Evolutionary conservation across 2,113 vertebrate genomes (phyloP).

Genomic region (Rhea americana): DNA sequence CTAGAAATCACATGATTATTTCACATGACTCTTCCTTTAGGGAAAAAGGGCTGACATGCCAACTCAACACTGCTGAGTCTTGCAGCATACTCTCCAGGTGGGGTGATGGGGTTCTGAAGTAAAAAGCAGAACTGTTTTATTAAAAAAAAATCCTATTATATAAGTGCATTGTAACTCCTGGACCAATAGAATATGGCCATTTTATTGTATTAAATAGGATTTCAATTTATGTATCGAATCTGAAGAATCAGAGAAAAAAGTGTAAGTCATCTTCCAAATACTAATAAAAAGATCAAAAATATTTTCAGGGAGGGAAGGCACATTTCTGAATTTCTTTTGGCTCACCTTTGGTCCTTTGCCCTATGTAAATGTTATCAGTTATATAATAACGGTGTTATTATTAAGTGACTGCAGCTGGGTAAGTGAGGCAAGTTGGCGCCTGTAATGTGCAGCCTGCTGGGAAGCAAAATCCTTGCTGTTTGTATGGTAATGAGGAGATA

Average conservation of each 20-base stretch:
- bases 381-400: not conserved
- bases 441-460: not conserved
- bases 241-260: not conserved
- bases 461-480: not conserved
- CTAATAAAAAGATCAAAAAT: not conserved
- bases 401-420: not conserved
- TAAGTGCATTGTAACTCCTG: not conserved
- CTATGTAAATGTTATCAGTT: not conserved
- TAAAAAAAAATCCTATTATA: not conserved
- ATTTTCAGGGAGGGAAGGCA: not conserved
- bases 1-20: not conserved
- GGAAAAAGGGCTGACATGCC: not conserved
- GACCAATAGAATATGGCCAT: not conserved
- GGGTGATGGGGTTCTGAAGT: not conserved
- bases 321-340: not conserved
- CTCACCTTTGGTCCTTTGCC: not conserved
- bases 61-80: not conserved
- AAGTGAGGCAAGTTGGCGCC: not conserved
- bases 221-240: not conserved
- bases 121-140: not conserved
- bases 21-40: not conserved
- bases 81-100: not conserved
- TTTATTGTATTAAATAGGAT: accelerated
- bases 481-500: not conserved
- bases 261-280: not conserved